These are phyloP conservation scores for Platycheirus albimanus DNA, from an alignment of 2,888 invertebrate genomes.

Conservation along the genomic window DNA sequence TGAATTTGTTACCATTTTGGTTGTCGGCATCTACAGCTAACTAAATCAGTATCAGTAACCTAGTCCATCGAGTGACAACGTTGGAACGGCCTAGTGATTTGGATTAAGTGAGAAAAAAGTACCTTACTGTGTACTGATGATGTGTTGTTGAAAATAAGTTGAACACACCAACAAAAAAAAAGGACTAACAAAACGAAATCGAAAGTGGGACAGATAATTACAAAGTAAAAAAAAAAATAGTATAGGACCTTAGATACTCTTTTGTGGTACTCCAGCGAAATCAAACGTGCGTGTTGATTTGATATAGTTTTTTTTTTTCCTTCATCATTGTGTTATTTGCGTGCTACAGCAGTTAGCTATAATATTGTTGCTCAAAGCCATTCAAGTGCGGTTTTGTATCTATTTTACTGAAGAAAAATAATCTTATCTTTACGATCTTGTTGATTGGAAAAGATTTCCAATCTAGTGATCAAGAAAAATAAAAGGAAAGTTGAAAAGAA, in stretches of 20 bases:
- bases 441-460: constrained; percentile 40
- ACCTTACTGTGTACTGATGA: constrained; percentile 35
- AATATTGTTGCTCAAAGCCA: background rate
- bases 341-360: background rate
- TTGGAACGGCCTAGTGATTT: constrained; percentile 77
- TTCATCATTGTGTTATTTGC: background rate
- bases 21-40: constrained; percentile 78
- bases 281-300: constrained; percentile 50
- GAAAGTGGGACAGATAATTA: constrained; percentile 63
- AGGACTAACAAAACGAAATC: constrained; percentile 46
- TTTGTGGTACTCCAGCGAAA: constrained; percentile 59
- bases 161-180: no score
- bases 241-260: constrained; percentile 62
- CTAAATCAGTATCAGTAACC: constrained; percentile 82
- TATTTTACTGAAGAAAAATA: no score
- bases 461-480: constrained; percentile 25
- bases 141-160: background rate
- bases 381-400: constrained; percentile 43
- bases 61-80: constrained; percentile 82
- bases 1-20: constrained; percentile 77
- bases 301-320: constrained; percentile 10
- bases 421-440: background rate
- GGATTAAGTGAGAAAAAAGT: constrained; percentile 58
- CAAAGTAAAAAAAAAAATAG: constrained; percentile 27
- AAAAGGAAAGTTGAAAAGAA: constrained; percentile 70